Conservation (phyloP, 2,113 vertebrate species). For the Panurus biarmicus region DNA sequence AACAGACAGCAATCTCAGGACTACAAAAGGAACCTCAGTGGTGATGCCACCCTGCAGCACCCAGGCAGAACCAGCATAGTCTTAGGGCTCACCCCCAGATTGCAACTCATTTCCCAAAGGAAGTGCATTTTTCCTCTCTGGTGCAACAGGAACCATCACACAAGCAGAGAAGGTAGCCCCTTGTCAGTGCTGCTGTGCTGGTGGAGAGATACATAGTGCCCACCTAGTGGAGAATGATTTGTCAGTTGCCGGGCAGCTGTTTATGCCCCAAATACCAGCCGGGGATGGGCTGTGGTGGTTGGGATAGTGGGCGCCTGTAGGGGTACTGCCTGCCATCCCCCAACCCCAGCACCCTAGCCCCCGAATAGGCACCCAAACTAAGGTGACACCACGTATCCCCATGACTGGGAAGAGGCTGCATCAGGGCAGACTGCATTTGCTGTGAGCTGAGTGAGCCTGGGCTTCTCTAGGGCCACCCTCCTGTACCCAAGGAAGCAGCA, state of each 20-base stretch:
- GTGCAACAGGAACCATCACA: background rate
- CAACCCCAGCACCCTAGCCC: fast-evolving
- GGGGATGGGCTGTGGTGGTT: background rate
- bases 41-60: background rate
- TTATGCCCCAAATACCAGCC: background rate
- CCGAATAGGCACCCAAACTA: background rate
- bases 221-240: fast-evolving
- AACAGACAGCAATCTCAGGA: background rate
- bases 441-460: background rate
- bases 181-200: background rate
- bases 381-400: background rate
- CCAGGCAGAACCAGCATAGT: background rate
- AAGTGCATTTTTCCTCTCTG: background rate
- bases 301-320: background rate
- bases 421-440: fast-evolving
- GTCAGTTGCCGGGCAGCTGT: background rate
- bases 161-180: background rate
- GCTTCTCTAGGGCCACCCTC: background rate
- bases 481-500: background rate
- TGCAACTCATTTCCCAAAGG: background rate
- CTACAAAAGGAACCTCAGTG: background rate
- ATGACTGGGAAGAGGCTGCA: background rate
- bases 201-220: background rate
- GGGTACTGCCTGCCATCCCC: background rate
- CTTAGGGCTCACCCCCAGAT: background rate